Evolutionary conservation across 2,113 vertebrate species (phyloP).

Genomic region (Recurvirostra avosetta): DNA sequence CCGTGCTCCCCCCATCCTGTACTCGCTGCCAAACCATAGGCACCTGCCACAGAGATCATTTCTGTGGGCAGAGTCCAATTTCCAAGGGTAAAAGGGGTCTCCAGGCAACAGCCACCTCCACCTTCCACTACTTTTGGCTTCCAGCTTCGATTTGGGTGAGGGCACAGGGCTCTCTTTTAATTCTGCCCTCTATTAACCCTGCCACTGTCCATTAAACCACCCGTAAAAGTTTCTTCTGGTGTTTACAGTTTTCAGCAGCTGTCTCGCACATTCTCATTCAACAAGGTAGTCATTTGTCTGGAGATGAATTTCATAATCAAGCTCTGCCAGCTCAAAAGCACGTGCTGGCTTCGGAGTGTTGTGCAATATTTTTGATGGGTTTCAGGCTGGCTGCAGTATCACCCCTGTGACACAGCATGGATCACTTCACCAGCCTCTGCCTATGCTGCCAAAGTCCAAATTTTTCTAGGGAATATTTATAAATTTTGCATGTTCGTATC

Average conservation of each 20-base stretch:
- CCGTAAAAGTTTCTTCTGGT: background rate
- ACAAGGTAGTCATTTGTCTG: background rate
- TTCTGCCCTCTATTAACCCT: background rate
- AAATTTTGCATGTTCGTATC: background rate
- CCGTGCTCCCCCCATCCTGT: background rate
- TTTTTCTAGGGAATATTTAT: background rate
- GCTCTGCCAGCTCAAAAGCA: background rate
- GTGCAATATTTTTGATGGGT: background rate
- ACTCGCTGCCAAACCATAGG: background rate
- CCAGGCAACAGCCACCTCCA: background rate
- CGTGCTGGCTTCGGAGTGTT: background rate
- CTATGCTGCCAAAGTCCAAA: background rate
- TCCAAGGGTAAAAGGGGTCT: background rate
- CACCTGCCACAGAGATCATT: background rate
- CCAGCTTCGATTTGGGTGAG: background rate
- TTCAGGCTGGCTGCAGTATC: background rate
- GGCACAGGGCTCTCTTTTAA: background rate
- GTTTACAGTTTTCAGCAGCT: background rate
- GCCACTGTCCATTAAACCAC: background rate
- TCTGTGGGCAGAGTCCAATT: background rate
- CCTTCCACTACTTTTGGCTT: background rate
- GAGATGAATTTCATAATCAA: background rate
- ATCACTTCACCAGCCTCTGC: background rate
- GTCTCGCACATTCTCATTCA: background rate
- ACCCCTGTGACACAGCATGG: background rate